These are phyloP conservation scores for Phoeniculus purpureus DNA, from an alignment of 2,797 vertebrate genomes.

Conservation along the genomic window DNA sequence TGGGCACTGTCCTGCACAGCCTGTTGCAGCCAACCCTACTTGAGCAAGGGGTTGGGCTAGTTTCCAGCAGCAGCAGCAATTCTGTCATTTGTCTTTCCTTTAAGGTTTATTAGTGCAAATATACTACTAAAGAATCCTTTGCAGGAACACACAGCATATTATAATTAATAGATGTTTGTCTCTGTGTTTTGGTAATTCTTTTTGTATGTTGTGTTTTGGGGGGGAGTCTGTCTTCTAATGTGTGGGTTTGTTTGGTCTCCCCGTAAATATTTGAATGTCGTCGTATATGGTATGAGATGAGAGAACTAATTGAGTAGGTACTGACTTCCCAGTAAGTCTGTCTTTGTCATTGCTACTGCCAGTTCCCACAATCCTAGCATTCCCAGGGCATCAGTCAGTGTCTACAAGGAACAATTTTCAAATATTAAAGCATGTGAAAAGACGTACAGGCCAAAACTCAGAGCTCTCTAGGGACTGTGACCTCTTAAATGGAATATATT, in stretches of 20 bases:
- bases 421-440: constrained; percentile 86
- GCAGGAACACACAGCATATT: neutral
- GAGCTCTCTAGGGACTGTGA: constrained; percentile 77
- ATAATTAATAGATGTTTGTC: neutral
- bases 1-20: neutral
- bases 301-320: constrained; percentile 60
- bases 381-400: constrained; percentile 84
- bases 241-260: constrained; percentile 1
- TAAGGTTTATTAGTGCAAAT: neutral
- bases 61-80: neutral
- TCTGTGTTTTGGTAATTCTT: neutral
- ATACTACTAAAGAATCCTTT: neutral
- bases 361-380: constrained; percentile 86
- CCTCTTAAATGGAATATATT: constrained; percentile 76
- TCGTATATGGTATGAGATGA: constrained; percentile 14
- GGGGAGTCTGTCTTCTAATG: neutral
- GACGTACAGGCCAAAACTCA: constrained; percentile 78
- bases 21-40: neutral
- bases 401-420: constrained; percentile 84
- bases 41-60: neutral
- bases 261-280: constrained; percentile 8
- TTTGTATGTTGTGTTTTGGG: neutral
- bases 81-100: neutral
- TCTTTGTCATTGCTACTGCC: constrained; percentile 76
- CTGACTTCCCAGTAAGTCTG: constrained; percentile 77